Base-by-base conservation (phyloP, 2,888 invertebrate genomes). In the Cerastis leucographa region DNA sequence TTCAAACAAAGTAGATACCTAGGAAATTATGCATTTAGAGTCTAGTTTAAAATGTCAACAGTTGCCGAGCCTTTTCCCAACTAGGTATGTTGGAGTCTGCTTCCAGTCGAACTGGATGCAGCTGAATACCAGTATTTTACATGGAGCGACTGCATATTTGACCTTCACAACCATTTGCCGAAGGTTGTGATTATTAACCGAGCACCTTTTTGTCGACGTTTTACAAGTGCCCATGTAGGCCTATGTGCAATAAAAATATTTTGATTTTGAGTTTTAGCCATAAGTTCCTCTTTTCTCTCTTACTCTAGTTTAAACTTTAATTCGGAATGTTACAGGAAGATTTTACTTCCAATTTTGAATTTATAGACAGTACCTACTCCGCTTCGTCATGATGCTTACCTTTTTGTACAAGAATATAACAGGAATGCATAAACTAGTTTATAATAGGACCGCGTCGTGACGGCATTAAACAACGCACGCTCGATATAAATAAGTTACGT, bases 371-470 rank as follows among this genome's bases (percentile, higher is more conserved):
- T 35, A 35, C n/a, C 1, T 54, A 65, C 71, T 67, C 25, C 22
- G 17, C 22, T 44, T 49, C 51, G 61, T 29, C n/a, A 51, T 51
- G 22, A 42, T 19, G 29, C 29, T 70, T 59, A 46, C 14, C 35
- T n/a, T 56, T 77, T 64, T 44, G 46, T 72, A 8, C 11, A 19
- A n/a, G 22, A 71, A 51, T 67, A 74, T 42, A 61, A 67, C 61
- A 64, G 19, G 44, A 67, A 80, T 65, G 40, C 35, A 25, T 73
- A 56, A 59, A 76, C 65, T 77, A 49, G 83, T 61, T 82, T 77
- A 44, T 54, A 66, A 77, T 70, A 77, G 62, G 64, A 64, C 3
- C 42, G n/a, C 17, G 42, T 82, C 83, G 80, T 80, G 80, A 80
- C 46, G 17, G 22, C 14, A 77, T 67, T 77, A 80, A 61, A 59